Percentiles rank a stretch among this genome's conserved stretches.
These are phyloP conservation scores for Theretra japonica DNA, from an alignment of 2,888 invertebrate genomes.

Conservation along the genomic window DNA sequence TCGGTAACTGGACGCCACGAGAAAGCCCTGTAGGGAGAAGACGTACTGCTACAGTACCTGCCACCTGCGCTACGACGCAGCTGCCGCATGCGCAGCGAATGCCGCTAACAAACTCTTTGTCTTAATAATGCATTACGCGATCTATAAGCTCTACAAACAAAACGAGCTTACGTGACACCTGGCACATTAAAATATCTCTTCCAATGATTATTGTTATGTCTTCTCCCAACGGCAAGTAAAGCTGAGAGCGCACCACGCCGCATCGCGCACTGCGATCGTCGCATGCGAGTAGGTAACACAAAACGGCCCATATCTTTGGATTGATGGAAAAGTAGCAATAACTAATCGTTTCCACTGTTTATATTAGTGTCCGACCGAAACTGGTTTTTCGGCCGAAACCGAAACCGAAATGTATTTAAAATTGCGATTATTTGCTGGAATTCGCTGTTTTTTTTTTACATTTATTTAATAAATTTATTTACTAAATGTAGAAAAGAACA, in stretches of 20 bases:
- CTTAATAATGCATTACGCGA: not conserved
- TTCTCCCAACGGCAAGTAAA: slow-evolving; percentile 68
- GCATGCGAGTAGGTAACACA: slow-evolving; percentile 76
- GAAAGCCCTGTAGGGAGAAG: slow-evolving; percentile 62
- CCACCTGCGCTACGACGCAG: slow-evolving; percentile 4
- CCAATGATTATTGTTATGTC: slow-evolving; percentile 52
- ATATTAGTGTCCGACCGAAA: not conserved
- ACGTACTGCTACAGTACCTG: slow-evolving; percentile 45
- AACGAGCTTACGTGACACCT: not conserved
- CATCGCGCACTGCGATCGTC: slow-evolving; percentile 79
- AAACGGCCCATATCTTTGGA: slow-evolving; percentile 23
- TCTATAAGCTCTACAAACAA: not conserved
- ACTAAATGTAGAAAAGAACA: too few relatives aligned
- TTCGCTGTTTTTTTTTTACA: too few relatives aligned
- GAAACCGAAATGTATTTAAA: too few relatives aligned
- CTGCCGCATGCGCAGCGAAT: slow-evolving; percentile 1
- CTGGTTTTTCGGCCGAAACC: too few relatives aligned
- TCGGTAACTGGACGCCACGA: slow-evolving; percentile 87
- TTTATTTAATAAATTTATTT: too few relatives aligned
- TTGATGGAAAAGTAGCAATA: slow-evolving; percentile 8
- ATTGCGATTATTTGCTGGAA: too few relatives aligned
- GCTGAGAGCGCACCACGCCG: slow-evolving; percentile 73
- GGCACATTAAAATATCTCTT: not conserved
- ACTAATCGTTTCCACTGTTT: not conserved
- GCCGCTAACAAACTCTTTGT: not conserved